Evolutionary conservation across 2,888 invertebrate species (phyloP).

Genomic region (Lacanobia oleracea): DNA sequence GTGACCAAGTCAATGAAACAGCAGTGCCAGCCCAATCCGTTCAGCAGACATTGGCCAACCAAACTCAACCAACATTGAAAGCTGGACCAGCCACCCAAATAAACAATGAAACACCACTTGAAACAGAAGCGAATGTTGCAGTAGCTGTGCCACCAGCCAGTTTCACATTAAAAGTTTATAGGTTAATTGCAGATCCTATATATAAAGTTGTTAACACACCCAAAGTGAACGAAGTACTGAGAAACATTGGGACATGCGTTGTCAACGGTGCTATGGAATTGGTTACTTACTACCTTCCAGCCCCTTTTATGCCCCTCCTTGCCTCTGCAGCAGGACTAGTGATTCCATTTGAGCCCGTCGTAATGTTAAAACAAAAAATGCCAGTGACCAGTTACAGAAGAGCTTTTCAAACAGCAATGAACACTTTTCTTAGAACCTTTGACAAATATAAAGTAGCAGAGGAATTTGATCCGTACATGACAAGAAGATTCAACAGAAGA

Average conservation of each 20-base stretch:
- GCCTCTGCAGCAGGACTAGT: conserved; percentile 84
- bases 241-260: conserved; percentile 82
- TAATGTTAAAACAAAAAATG: conserved; percentile 81
- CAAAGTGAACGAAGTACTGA: conserved; percentile 78
- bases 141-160: conserved; percentile 27
- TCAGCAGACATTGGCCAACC: background rate
- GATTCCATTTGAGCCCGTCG: conserved; percentile 86
- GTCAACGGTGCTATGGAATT: conserved; percentile 87
- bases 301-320: conserved; percentile 84
- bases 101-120: background rate
- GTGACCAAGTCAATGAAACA: conserved; percentile 54
- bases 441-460: conserved; percentile 79
- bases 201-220: conserved; percentile 71
- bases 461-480: conserved; percentile 84
- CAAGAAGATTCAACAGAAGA: conserved; percentile 82
- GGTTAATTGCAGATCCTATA: conserved; percentile 71
- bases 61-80: background rate
- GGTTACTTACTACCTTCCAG: conserved; percentile 81
- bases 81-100: background rate
- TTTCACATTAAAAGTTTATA: conserved; percentile 67
- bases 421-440: conserved; percentile 82
- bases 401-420: conserved; percentile 82
- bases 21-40: background rate
- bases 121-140: conserved; percentile 29
- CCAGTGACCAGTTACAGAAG: conserved; percentile 85